A percentile compares a stretch with the other conserved stretches of the same genome.
These are phyloP conservation scores for Epizoanthus ramosus DNA, from an alignment of 92 coral and sea anemone species.

Conservation along the genomic window DNA sequence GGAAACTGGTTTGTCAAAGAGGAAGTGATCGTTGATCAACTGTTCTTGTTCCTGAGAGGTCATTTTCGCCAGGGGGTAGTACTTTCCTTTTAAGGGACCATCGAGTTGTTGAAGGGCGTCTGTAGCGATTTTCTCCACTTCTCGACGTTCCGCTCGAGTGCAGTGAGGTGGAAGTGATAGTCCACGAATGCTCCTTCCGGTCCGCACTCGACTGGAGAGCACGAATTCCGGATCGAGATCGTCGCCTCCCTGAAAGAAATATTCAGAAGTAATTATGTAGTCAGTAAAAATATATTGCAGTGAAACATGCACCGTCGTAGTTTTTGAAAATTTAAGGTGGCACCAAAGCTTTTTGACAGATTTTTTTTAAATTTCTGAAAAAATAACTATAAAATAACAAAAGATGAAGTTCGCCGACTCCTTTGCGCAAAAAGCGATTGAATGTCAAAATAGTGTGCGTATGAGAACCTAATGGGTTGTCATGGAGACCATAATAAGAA, in stretches of 20 bases:
- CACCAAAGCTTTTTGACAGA: too few species aligned
- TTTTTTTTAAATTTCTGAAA: too few species aligned
- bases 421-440: too few species aligned
- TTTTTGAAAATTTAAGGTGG: too few species aligned
- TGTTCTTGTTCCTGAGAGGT: conserved; percentile 86
- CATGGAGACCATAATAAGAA: too few species aligned
- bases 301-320: too few species aligned
- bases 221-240: conserved; percentile 84
- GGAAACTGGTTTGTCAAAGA: conserved; percentile 97
- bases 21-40: conserved; percentile 87
- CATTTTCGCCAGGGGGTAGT: conserved; percentile 86
- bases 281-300: too few species aligned
- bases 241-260: conserved; percentile 66
- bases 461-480: too few species aligned
- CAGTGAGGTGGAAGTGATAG: conserved; percentile 89
- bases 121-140: conserved; percentile 75
- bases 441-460: too few species aligned
- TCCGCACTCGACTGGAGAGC: conserved; percentile 86
- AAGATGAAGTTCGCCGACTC: too few species aligned
- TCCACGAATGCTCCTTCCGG: conserved; percentile 95
- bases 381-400: too few species aligned
- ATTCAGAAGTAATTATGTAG: too few species aligned
- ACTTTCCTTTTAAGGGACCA: conserved; percentile 77
- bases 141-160: conserved; percentile 93
- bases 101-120: conserved; percentile 79